phyloP scores from a whole-genome alignment of 2,888 invertebrate genomes.

The Phania funesta region DNA sequence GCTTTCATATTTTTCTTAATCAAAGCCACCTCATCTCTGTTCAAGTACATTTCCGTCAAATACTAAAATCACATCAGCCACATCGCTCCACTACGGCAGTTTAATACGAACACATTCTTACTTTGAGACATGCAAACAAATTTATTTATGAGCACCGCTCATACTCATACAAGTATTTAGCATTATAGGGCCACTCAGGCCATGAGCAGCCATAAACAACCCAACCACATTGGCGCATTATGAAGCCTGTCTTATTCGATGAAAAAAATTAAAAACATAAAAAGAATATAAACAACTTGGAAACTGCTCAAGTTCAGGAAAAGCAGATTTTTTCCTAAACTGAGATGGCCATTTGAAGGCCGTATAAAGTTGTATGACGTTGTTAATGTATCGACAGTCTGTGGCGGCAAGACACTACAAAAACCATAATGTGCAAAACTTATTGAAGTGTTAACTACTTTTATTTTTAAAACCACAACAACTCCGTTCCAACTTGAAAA shows the following conservation, averaged over 20 bases:
- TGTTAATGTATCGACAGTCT: slow-evolving; percentile 35
- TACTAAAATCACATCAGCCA: slow-evolving; percentile 42
- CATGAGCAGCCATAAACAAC: slow-evolving; percentile 52
- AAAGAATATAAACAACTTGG: slow-evolving; percentile 56
- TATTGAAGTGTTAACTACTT: slow-evolving; percentile 66
- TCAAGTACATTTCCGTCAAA: slow-evolving; percentile 64
- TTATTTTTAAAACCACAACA: slow-evolving; percentile 52
- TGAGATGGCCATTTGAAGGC: slow-evolving; percentile 67
- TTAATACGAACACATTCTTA: slow-evolving; percentile 8
- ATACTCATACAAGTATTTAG: slow-evolving; percentile 51
- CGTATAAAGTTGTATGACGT: slow-evolving; percentile 44
- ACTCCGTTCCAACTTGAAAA: slow-evolving; percentile 60
- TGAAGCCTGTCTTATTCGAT: slow-evolving; percentile 33
- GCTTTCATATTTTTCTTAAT: not conserved
- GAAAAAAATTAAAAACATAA: slow-evolving; percentile 1
- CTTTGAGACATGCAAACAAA: not conserved
- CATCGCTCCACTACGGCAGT: slow-evolving; percentile 4
- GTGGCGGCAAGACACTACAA: slow-evolving; percentile 21
- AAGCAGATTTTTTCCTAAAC: slow-evolving; percentile 41
- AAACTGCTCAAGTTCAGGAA: slow-evolving; percentile 29
- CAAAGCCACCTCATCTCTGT: slow-evolving; percentile 36
- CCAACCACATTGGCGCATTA: slow-evolving; percentile 40
- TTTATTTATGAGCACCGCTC: slow-evolving; percentile 44
- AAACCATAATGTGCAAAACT: slow-evolving; percentile 53
- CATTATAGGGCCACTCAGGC: slow-evolving; percentile 53